Base-by-base conservation (phyloP, 2,888 invertebrate genomes). In the Drosophila diplacantha region DNA sequence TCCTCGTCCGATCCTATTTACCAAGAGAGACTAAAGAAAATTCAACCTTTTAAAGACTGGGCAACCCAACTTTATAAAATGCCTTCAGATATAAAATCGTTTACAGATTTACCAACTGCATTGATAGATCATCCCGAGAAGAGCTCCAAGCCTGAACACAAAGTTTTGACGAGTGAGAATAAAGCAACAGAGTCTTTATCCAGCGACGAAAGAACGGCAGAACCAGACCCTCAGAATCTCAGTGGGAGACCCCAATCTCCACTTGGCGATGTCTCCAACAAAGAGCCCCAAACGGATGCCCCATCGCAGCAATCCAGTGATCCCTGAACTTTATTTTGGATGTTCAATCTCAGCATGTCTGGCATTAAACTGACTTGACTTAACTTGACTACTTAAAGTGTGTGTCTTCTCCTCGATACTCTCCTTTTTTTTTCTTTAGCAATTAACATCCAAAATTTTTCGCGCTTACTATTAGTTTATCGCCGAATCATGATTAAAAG, bases 321-420 rank as follows among this genome's bases (percentile, higher is more conserved):
- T 29, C 26, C 29, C 4, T 18, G 26, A 43, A 43, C 14, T 12
- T 9, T 26, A 12, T 16, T 12, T 43, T 6, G 6, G 7, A 26
- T 16, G 26, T 26, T 16, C 3, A 24, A 59, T 31, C 24, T 5
- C 29, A 50, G 50, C 50, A 37, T 20, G 37, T 50, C 38, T 51
- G 37, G 29, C 14, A 38, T 16, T 51, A n/a, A 18, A 20, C 24
- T 24, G 24, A 24, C 24, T 7, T 1, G 2, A 24, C 24, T 24
- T 7, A 24, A 24, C 26, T 26, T 41, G n/a, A 37, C 38, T 20
- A 5, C 18, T 7, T 24, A 82, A 93, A 93, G 81, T 32, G 7
- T 85, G 96, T 1, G 87, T 96, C 14, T 93, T 96, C 88, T 96
- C 95, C 86, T 89, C 92, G 91, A 3, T 88, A 92, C 63, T 92